Conservation (phyloP, 2,113 vertebrate genomes). For the Gobius niger region DNA sequence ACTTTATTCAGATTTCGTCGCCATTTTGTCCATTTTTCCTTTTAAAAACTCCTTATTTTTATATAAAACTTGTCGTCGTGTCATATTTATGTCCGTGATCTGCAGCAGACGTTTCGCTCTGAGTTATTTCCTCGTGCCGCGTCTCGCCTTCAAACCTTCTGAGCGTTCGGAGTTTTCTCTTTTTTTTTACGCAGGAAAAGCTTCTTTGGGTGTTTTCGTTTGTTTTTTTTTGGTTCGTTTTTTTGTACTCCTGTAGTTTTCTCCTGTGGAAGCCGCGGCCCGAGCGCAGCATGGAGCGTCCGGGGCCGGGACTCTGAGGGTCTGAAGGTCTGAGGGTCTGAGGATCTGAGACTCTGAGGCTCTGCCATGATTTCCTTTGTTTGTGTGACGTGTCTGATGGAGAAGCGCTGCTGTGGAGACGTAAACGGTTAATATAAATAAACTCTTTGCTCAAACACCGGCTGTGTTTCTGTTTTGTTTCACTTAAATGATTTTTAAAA, state of each 20-base stretch:
- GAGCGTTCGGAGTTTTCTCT: neutral
- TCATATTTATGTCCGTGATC: too few relatives aligned
- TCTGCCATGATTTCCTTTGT: constrained; percentile 46
- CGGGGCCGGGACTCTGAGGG: too few relatives aligned
- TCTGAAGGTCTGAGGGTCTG: neutral
- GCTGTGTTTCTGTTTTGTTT: too few relatives aligned
- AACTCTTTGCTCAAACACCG: constrained; percentile 52
- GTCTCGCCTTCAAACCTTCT: too few relatives aligned
- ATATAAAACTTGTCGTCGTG: too few relatives aligned
- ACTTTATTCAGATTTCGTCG: too few relatives aligned
- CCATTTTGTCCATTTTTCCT: too few relatives aligned
- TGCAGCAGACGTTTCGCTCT: too few relatives aligned
- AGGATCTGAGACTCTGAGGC: neutral
- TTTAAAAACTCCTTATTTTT: too few relatives aligned
- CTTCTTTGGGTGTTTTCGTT: constrained; percentile 29
- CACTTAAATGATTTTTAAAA: too few relatives aligned
- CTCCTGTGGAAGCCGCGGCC: constrained; percentile 54
- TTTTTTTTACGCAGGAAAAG: constrained; percentile 2
- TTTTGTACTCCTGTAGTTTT: constrained; percentile 44
- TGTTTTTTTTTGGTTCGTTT: constrained; percentile 12
- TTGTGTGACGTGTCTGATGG: constrained; percentile 38
- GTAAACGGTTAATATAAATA: constrained; percentile 81
- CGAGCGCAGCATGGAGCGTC: too few relatives aligned
- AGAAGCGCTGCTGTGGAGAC: constrained; percentile 78
- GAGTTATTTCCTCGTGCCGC: too few relatives aligned